Evolutionary conservation across 2,888 invertebrate species (phyloP).

Genomic region (Nomada lathburiana): DNA sequence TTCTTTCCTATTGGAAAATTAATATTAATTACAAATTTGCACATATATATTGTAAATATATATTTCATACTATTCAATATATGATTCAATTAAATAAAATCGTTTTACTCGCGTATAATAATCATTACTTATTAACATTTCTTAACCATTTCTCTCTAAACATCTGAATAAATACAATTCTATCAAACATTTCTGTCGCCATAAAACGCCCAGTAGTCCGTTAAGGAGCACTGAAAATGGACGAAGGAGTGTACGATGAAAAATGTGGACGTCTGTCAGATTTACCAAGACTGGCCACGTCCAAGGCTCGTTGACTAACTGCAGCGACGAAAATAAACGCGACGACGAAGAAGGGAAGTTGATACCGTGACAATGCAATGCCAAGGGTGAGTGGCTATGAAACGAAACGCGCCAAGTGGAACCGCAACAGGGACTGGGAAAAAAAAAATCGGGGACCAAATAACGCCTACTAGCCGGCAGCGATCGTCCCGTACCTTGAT

Average conservation of each 20-base stretch:
- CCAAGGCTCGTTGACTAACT: constrained; percentile 2
- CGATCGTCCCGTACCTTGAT: constrained; percentile 9
- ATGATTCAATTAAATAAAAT: too few species aligned
- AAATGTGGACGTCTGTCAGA: not conserved
- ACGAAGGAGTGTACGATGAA: not conserved
- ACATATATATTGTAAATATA: too few species aligned
- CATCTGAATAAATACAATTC: not conserved
- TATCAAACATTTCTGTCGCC: not conserved
- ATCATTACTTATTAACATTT: too few species aligned
- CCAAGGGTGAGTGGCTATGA: constrained; percentile 37
- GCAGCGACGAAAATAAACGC: constrained; percentile 3
- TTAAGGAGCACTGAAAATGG: not conserved
- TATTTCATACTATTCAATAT: too few species aligned
- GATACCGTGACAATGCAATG: constrained; percentile 33
- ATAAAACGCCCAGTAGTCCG: not conserved
- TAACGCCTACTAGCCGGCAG: not conserved
- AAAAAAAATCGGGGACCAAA: not conserved
- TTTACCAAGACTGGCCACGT: not conserved
- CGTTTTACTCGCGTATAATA: too few species aligned
- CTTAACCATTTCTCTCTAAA: not conserved
- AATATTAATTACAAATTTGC: too few species aligned
- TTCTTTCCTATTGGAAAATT: too few species aligned
- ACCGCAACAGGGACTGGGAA: not conserved
- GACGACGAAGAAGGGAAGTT: not conserved
- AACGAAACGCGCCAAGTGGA: constrained; percentile 25